These are phyloP conservation scores for Panthera uncia DNA, from an alignment of 2,113 vertebrate species.

Conservation along the genomic window DNA sequence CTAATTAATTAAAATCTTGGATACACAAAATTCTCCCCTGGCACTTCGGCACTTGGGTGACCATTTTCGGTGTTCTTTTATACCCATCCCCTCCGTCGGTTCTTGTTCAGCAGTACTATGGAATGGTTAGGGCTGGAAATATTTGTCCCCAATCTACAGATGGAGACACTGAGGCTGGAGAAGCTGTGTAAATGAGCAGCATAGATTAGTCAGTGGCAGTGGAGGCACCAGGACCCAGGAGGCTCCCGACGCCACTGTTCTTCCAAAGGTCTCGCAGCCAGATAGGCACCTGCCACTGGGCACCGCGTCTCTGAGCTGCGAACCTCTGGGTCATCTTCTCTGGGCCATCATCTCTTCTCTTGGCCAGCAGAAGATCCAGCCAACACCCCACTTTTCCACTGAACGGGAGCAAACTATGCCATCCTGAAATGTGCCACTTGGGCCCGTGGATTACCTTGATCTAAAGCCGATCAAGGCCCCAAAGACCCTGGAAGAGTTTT, in stretches of 20 bases:
- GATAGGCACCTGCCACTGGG: fast-evolving
- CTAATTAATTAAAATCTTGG: neutral
- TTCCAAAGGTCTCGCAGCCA: neutral
- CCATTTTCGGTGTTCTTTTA: neutral
- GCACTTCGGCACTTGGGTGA: neutral
- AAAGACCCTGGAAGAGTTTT: neutral
- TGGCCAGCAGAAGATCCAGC: neutral
- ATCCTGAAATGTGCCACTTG: neutral
- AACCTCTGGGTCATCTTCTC: neutral
- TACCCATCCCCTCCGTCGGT: neutral
- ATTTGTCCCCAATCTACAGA: neutral
- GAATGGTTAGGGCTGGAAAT: neutral
- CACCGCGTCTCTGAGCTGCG: fast-evolving
- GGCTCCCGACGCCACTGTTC: fast-evolving
- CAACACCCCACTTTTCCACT: neutral
- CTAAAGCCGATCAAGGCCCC: neutral
- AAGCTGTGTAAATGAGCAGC: neutral
- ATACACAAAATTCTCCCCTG: neutral
- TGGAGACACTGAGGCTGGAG: neutral
- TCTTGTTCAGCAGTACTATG: neutral
- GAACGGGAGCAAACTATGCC: neutral
- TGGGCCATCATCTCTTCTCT: neutral
- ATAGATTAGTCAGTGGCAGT: fast-evolving
- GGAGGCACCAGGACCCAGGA: neutral
- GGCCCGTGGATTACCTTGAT: neutral